Percentiles rank a stretch among this genome's conserved stretches.
phyloP scores from a whole-genome alignment of 2,113 vertebrate species.

The western clawed frog (Xenopus tropicalis) region DNA sequence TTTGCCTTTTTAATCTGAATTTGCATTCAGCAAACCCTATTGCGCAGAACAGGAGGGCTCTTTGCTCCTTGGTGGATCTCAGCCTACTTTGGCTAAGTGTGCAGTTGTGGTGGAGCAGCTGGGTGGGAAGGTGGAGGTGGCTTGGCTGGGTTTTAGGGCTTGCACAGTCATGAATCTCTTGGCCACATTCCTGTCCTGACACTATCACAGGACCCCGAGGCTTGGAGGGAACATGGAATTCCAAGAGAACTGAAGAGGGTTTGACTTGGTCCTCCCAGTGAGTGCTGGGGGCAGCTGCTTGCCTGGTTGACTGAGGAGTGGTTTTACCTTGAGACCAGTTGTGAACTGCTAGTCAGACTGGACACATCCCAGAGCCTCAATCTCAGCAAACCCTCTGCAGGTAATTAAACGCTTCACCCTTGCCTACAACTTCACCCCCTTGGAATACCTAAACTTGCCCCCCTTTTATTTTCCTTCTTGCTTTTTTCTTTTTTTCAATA shows the following conservation, averaged over 20 bases:
- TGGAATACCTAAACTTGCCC: too few species aligned
- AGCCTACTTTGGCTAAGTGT: not conserved
- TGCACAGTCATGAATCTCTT: slow-evolving; percentile 2
- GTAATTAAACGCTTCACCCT: slow-evolving; percentile 4
- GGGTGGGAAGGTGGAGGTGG: not conserved
- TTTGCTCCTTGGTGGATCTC: too few species aligned
- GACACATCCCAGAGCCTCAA: slow-evolving; percentile 25
- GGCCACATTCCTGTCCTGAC: not conserved
- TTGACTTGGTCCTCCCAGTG: slow-evolving; percentile 19
- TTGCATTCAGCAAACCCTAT: too few species aligned
- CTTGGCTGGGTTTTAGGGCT: not conserved
- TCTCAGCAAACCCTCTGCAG: slow-evolving; percentile 21
- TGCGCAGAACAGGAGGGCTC: too few species aligned
- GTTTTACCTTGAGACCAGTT: slow-evolving; percentile 35
- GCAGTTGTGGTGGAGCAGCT: not conserved
- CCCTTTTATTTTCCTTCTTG: too few species aligned
- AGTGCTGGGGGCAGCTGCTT: slow-evolving; percentile 27
- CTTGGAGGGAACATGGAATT: slow-evolving; percentile 14
- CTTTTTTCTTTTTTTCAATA: too few species aligned
- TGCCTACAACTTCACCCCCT: too few species aligned
- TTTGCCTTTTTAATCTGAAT: too few species aligned
- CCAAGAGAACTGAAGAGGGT: not conserved
- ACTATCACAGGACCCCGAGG: not conserved
- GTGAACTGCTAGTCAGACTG: slow-evolving; percentile 22
- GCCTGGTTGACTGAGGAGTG: slow-evolving; percentile 29